These are phyloP conservation scores for Diachasma alloeum DNA, from an alignment of 1,140 invertebrate species.

Conservation along the genomic window DNA sequence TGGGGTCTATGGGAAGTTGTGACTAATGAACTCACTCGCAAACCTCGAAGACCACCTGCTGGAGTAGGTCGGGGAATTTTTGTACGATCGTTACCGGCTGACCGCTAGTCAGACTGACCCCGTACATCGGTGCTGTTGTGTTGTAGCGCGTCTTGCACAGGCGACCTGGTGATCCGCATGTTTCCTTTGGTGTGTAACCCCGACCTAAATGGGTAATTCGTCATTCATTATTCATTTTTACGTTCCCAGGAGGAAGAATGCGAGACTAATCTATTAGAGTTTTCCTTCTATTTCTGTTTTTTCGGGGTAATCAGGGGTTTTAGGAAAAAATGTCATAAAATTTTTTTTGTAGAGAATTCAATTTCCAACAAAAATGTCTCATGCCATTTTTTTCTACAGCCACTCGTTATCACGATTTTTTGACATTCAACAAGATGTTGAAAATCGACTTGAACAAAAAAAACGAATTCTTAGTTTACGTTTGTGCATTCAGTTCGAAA, in stretches of 20 bases:
- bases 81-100: slow-evolving; percentile 93
- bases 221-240: background rate
- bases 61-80: slow-evolving; percentile 92
- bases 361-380: too few species aligned
- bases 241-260: too few species aligned
- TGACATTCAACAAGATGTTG: background rate
- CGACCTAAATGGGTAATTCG: slow-evolving; percentile 45
- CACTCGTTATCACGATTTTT: too few species aligned
- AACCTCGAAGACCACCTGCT: slow-evolving; percentile 92
- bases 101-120: slow-evolving; percentile 88
- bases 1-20: background rate
- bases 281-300: background rate
- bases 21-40: slow-evolving; percentile 63
- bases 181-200: slow-evolving; percentile 61
- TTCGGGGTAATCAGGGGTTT: background rate
- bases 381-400: too few species aligned
- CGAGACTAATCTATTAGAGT: too few species aligned
- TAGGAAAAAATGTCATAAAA: too few species aligned
- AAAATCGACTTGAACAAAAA: too few species aligned
- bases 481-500: too few species aligned
- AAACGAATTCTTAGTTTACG: too few species aligned
- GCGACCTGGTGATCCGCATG: slow-evolving; percentile 74
- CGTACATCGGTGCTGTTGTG: slow-evolving; percentile 92
- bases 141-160: slow-evolving; percentile 89
- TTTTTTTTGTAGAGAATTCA: too few species aligned